Percentiles rank a stretch among this genome's conserved stretches.
These are phyloP conservation scores for Pyrgilauda ruficollis DNA, from an alignment of 2,113 vertebrate species.

Conservation along the genomic window DNA sequence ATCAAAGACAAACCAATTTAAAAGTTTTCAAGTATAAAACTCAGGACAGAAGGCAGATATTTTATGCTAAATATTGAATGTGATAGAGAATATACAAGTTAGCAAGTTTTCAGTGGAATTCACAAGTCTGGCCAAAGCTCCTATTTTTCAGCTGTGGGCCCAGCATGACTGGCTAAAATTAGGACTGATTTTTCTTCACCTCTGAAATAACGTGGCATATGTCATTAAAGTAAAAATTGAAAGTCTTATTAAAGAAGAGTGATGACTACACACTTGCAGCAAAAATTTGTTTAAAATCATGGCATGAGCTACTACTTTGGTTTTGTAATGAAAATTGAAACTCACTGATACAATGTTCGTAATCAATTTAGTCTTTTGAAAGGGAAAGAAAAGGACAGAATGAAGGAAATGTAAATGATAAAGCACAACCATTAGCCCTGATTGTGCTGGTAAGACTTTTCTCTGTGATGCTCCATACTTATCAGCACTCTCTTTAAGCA, in stretches of 20 bases:
- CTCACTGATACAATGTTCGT: not conserved
- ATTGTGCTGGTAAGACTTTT: not conserved
- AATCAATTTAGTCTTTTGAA: not conserved
- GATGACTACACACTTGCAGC: not conserved
- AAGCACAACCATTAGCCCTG: not conserved
- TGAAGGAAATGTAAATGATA: not conserved
- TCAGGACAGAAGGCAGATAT: not conserved
- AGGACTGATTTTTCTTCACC: conserved; percentile 18
- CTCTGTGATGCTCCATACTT: not conserved
- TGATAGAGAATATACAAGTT: not conserved
- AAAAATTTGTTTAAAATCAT: not conserved
- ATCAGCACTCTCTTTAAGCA: not conserved
- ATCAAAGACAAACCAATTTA: not conserved
- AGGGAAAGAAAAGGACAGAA: not conserved
- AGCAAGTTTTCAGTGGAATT: conserved; percentile 12
- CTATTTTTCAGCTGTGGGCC: not conserved
- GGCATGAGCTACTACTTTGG: not conserved
- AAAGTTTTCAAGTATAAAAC: not conserved
- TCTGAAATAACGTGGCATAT: conserved; percentile 3
- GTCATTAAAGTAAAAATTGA: conserved; percentile 9
- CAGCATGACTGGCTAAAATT: conserved; percentile 16
- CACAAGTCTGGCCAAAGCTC: conserved; percentile 2
- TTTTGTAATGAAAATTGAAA: not conserved
- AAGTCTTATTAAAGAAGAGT: not conserved
- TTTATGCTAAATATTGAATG: not conserved